Conservation (phyloP, 1,140 invertebrate genomes). For the Tetragnatha versicolor region DNA sequence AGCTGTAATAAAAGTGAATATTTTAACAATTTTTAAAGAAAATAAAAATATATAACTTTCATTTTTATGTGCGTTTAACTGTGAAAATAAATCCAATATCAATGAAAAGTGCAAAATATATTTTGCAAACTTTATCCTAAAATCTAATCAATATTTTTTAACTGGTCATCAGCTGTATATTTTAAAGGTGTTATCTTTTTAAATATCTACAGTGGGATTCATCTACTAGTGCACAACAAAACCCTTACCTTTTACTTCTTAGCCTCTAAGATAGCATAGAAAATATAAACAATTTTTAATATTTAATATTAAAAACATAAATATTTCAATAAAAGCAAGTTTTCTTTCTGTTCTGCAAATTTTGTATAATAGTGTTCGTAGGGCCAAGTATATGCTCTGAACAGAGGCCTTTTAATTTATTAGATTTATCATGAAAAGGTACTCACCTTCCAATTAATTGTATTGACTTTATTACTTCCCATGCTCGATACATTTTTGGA, state of each 20-base stretch:
- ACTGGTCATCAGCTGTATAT: too few relatives aligned
- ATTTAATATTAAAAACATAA: neutral
- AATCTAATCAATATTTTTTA: too few relatives aligned
- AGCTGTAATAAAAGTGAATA: conserved; percentile 33
- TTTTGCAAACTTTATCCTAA: too few relatives aligned
- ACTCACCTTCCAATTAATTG: conserved; percentile 36
- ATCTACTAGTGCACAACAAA: too few relatives aligned
- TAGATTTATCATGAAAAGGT: neutral
- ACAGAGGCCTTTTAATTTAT: too few relatives aligned
- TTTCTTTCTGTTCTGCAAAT: too few relatives aligned
- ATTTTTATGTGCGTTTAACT: neutral
- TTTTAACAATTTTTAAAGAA: too few relatives aligned
- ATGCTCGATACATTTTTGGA: neutral
- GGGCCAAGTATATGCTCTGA: too few relatives aligned
- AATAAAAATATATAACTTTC: neutral
- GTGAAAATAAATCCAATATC: neutral
- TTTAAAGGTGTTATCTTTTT: too few relatives aligned
- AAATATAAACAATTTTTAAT: neutral
- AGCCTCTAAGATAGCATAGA: conserved; percentile 3
- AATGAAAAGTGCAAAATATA: too few relatives aligned
- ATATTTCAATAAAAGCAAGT: neutral
- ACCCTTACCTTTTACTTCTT: conserved; percentile 14
- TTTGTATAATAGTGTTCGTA: too few relatives aligned
- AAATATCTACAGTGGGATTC: too few relatives aligned
- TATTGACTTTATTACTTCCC: neutral